phyloP scores from a whole-genome alignment of 2,797 vertebrate genomes.

The Bradypus variegatus region DNA sequence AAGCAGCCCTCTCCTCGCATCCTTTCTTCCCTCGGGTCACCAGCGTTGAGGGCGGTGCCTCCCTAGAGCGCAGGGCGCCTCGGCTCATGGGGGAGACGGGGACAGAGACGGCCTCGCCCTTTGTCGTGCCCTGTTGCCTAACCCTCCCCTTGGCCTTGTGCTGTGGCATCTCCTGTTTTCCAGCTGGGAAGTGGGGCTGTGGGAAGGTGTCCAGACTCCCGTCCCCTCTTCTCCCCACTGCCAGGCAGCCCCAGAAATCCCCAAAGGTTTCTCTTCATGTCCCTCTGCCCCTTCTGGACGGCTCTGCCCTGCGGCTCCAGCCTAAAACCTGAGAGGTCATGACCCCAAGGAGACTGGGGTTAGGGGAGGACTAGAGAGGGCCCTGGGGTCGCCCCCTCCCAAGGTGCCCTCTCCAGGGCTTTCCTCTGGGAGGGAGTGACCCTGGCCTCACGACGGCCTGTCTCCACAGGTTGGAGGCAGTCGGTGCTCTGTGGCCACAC shows the following conservation, averaged over 20 bases:
- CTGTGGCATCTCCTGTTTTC: accelerated
- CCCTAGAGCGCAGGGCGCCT: background rate
- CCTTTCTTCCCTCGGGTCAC: background rate
- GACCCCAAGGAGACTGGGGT: background rate
- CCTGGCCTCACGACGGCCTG: too few relatives aligned
- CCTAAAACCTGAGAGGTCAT: background rate
- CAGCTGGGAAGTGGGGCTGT: background rate
- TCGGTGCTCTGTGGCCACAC: too few relatives aligned
- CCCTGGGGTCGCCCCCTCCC: too few relatives aligned
- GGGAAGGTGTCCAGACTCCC: too few relatives aligned
- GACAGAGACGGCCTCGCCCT: too few relatives aligned
- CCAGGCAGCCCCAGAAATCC: background rate
- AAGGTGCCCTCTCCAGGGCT: too few relatives aligned
- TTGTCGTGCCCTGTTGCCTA: accelerated
- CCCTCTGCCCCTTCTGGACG: background rate
- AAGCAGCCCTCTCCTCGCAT: background rate
- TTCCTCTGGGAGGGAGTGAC: background rate
- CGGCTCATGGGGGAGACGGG: background rate
- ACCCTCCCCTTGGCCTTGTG: too few relatives aligned
- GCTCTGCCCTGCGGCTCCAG: too few relatives aligned
- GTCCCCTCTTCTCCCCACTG: background rate
- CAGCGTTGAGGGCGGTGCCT: accelerated
- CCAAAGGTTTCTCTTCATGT: background rate
- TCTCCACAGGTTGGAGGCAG: too few relatives aligned
- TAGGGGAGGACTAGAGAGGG: too few relatives aligned